Evolutionary conservation across 2,888 invertebrate species (phyloP), one percentile per base, ranked within the genome.

Genomic region (Branchinecta sandiegonensis): DNA sequence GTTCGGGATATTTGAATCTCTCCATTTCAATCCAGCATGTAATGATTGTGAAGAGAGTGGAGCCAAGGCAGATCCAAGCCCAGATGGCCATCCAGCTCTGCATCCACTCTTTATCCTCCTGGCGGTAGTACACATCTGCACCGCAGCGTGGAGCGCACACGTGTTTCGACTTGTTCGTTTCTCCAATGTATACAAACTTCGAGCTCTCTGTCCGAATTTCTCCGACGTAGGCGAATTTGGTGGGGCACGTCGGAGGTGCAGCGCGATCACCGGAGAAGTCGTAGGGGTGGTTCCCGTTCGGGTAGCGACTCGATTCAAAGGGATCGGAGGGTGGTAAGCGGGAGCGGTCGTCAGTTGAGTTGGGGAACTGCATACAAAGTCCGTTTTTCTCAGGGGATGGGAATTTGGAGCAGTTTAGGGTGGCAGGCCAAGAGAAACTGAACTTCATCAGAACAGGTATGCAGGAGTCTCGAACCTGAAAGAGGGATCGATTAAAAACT

Each of bases 391-490:
- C 85, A 7, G 85, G 83, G 73, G 87, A 85, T 0, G 92, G 93
- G 75, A 94, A 86, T 23, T 85, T 83, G 2, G 85, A 83, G 76
- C 94, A 94, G 77, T 89, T 86, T 68, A 90, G 80, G 73, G 89
- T 84, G 48, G 81, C 79, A 7, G 90, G 86, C 85, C 90, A 89
- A 10, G 80, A 79, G 68, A 86, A 79, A 67, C 81, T 81, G 71
- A 87, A 82, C 65, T 81, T 80, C 70, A 80, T 80, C 70, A 92
- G 79, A 46, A 87, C 84, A 0, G 85, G 85, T 72, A 83, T 80
- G 78, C 91, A 91, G 75, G 88, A 56, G 23, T 56, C 63, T 56
- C 67, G 23, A 14, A 66, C 14, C 46, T 17, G n/a, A 23, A 14
- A 71, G n/a, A 37, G 37, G 37, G 37, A 37, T 37, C 4, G 6